A percentile compares a stretch with the other conserved stretches of the same genome.
Conservation (phyloP, 2,113 vertebrate species). For the Equus przewalskii region DNA sequence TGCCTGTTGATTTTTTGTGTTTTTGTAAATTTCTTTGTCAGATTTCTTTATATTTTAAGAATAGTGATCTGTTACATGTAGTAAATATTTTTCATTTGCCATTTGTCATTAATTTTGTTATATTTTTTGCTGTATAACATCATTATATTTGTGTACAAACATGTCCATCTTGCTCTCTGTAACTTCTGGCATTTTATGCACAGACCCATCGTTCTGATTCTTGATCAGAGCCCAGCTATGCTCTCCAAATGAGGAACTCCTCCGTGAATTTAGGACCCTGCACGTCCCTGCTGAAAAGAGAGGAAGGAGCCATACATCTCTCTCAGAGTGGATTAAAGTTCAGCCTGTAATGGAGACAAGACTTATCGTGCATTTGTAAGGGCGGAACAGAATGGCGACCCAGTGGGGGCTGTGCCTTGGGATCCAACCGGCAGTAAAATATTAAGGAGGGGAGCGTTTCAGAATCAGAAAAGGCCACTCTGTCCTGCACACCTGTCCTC, state of each 20-base stretch:
- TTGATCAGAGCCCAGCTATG: too few species aligned
- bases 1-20: neutral
- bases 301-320: fast-evolving
- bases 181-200: neutral
- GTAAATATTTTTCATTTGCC: neutral
- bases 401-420: neutral
- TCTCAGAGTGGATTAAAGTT: neutral
- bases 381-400: neutral
- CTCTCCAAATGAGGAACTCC: neutral
- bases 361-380: fast-evolving
- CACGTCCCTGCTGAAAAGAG: neutral
- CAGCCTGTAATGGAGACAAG: neutral
- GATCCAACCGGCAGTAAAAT: neutral
- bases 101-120: neutral
- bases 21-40: neutral
- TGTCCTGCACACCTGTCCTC: neutral
- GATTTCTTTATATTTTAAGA: neutral
- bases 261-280: neutral
- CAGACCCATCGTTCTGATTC: neutral
- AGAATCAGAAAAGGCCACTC: neutral
- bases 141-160: fast-evolving
- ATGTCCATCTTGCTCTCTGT: fast-evolving
- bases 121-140: too few species aligned
- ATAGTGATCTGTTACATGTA: too few species aligned
- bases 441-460: neutral